Conservation (phyloP, 2,113 vertebrate genomes). For the Malurus cyaneus region DNA sequence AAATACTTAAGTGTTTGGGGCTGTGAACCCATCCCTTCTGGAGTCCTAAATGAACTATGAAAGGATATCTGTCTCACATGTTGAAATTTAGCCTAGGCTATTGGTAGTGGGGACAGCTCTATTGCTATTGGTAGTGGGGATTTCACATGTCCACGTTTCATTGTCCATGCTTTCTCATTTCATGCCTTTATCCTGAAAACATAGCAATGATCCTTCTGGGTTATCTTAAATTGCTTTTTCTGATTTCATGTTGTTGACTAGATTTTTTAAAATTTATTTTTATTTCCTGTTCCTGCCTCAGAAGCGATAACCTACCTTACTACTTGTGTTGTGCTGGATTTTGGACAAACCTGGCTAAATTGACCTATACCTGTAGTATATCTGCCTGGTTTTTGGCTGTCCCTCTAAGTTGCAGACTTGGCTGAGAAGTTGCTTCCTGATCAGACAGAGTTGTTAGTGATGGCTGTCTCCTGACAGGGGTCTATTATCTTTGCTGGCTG, state of each 20-base stretch:
- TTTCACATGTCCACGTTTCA: neutral
- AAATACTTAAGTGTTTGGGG: neutral
- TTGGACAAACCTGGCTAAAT: neutral
- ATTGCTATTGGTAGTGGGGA: neutral
- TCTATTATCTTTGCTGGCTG: neutral
- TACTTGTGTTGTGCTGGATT: neutral
- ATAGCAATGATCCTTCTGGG: neutral
- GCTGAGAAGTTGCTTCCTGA: neutral
- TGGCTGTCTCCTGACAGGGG: neutral
- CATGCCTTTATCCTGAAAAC: neutral
- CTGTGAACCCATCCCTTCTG: neutral
- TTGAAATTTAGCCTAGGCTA: neutral
- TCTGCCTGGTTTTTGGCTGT: neutral
- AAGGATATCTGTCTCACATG: neutral
- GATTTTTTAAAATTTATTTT: neutral
- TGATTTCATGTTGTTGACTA: neutral
- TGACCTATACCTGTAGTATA: neutral
- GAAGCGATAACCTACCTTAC: neutral
- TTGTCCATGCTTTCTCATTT: neutral
- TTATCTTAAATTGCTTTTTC: neutral
- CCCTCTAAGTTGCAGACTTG: neutral
- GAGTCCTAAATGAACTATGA: neutral
- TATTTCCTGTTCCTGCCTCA: neutral
- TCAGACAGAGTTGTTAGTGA: neutral
- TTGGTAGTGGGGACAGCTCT: neutral